Evolutionary conservation across 2,888 invertebrate species (phyloP), one percentile per base, ranked within the genome.

Genomic region (Tridacna crocea): DNA sequence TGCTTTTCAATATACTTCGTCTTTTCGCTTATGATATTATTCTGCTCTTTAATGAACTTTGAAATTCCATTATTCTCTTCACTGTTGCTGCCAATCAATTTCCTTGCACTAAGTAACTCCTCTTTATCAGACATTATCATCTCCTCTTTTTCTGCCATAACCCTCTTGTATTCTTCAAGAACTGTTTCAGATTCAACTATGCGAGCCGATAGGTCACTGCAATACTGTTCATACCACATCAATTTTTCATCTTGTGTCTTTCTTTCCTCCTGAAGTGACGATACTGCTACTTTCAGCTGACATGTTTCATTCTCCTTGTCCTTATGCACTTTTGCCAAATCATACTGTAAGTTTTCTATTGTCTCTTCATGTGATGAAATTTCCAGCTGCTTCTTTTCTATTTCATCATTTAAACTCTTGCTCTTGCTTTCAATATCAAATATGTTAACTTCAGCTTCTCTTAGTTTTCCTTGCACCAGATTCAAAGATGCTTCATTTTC

Each of bases 221-320:
- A 76, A 63, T 77, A 77, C 36, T 79, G 79, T 26, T 77, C 74
- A n/a, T 72, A 83, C 79, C 79, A 79, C 19, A 81, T 46, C 2
- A 87, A 26, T 24, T 89, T 85, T 66, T 87, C 72, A 74, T 85
- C 80, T 19, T 78, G 61, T 63, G 77, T 61, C 68, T 74, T 51
- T 55, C 73, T 82, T 75, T 85, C 80, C 15, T 75, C 68, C 22
- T 73, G 36, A 6, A 68, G 22, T 73, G 48, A 58, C 15, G n/a
- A 48, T 61, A 65, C 36, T 15, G 51, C 13, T 63, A 36, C 17
- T 27, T 65, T 75, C 24, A n/a, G 46, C 22, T 22, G 46, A 19
- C 36, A 24, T 36, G 22, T 27, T 60, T 70, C 70, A n/a, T 19
- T 48, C 15, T 70, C 70, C 19, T n/a, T 70, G n/a, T 51, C 51